phyloP scores from a whole-genome alignment of 2,888 invertebrate species.

The Gisinianus flammeolus region DNA sequence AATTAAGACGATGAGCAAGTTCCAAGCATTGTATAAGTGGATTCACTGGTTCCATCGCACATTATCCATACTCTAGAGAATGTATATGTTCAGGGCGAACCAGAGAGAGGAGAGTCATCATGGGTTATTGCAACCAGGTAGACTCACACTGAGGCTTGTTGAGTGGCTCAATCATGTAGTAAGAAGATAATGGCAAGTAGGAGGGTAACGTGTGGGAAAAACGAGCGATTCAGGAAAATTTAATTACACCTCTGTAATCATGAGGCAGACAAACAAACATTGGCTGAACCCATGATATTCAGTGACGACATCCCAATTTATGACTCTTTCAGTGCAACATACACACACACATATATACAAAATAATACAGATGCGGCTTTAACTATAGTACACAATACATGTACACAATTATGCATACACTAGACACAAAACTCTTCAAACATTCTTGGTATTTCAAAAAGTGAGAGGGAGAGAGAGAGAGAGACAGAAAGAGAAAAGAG shows the following conservation, averaged over 20 bases:
- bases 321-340: conserved; percentile 41
- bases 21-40: conserved; percentile 23
- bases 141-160: conserved; percentile 35
- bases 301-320: conserved; percentile 47
- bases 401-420: neutral
- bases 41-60: conserved; percentile 22
- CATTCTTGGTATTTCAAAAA: conserved; percentile 16
- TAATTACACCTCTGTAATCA: conserved; percentile 48
- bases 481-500: neutral
- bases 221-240: conserved; percentile 46
- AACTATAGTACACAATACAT: neutral
- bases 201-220: conserved; percentile 47
- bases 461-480: neutral
- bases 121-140: conserved; percentile 34
- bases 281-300: conserved; percentile 33
- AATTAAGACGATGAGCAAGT: conserved; percentile 43
- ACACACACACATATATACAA: neutral
- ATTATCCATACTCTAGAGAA: conserved; percentile 6
- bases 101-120: conserved; percentile 31
- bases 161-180: conserved; percentile 40
- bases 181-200: conserved; percentile 43
- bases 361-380: neutral
- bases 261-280: conserved; percentile 44
- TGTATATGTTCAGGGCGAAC: neutral
- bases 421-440: neutral